phyloP scores from a whole-genome alignment of 2,113 vertebrate species.

The Centrocercus urophasianus region DNA sequence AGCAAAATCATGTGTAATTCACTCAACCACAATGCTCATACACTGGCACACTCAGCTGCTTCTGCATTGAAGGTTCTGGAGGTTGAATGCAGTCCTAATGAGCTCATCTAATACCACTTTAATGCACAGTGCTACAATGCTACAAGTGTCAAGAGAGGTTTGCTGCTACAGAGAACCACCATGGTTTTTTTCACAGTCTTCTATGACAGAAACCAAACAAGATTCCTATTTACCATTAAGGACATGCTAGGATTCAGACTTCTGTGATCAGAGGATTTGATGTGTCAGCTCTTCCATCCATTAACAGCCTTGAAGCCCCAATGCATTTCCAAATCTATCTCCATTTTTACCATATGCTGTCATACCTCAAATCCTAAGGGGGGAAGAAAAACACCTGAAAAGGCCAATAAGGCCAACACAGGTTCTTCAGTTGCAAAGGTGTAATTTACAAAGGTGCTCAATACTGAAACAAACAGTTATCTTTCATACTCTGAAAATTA shows the following conservation, averaged over 20 bases:
- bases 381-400: background rate
- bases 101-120: background rate
- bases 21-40: background rate
- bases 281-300: background rate
- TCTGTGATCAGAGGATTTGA: background rate
- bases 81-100: background rate
- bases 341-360: background rate
- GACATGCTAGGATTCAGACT: background rate
- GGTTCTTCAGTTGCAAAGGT: background rate
- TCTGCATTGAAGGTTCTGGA: background rate
- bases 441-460: background rate
- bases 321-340: background rate
- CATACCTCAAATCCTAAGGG: background rate
- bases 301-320: background rate
- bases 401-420: background rate
- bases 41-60: background rate
- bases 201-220: rapidly evolving
- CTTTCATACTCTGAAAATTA: background rate
- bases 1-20: background rate
- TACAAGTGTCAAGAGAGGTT: background rate
- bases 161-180: background rate
- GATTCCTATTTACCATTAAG: background rate
- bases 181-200: background rate
- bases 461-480: rapidly evolving
- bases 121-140: background rate